Base-by-base conservation (phyloP, 1,140 invertebrate genomes). In the Lepidurus packardi region DNA sequence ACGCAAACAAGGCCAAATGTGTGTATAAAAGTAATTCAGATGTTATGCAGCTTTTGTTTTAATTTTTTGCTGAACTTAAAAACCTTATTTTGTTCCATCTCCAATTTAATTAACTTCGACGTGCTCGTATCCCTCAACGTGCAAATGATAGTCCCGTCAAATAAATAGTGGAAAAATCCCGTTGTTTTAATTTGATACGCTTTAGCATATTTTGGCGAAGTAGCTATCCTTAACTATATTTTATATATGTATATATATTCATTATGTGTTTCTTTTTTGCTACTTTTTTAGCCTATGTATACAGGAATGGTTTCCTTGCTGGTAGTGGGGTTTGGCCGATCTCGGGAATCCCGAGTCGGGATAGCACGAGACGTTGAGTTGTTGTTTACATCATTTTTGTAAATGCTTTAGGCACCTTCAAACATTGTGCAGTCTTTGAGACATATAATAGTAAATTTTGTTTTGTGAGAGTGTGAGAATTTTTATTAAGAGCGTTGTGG, bases 61-160 rank as follows among this genome's bases (percentile, higher is more conserved):
- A 4, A 13, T 13, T 65, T 65, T 65, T 65, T 21, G 16, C 53
- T 65, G 16, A 21, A 65, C 21, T 65, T 13, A 65, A 21, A 65
- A 65, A n/a, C 21, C 53, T 65, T 11, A 21, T 65, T 7, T 65
- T 65, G 53, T 65, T n/a, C 21, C 9, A 65, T 13, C n/a, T 65
- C 21, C 53, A 16, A 65, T 65, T 65, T 11, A 65, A 65, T 65
- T n/a, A 65, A 65, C 21, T 65, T 65, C 7, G 53, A 65, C 53
- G 53, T 65, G 53, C 53, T 65, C 53, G 53, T 65, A 16, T 16
- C 53, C 34, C 53, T 65, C 21, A 65, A 65, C 53, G 53, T 65
- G 53, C 53, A 65, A 65, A 65, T 65, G 21, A 65, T 65, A 65
- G 53, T 65, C 53, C 53, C 53, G 21, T 65, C 21, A 65, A 65